Percentiles rank a stretch among this genome's conserved stretches.
These are phyloP conservation scores for Diglossa cyanea DNA, from an alignment of 2,797 vertebrate genomes.

Conservation along the genomic window DNA sequence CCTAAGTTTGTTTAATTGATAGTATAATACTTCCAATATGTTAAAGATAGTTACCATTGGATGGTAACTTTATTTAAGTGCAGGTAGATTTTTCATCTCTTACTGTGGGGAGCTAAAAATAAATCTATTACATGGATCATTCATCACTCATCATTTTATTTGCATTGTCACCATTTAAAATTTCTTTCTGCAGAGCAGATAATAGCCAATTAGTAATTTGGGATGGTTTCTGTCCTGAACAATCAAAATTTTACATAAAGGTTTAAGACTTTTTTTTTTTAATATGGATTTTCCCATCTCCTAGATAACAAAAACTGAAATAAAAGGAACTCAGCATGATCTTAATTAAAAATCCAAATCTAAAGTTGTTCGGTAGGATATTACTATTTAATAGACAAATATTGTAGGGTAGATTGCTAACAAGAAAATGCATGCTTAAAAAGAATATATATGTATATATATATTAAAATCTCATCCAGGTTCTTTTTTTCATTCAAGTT, in stretches of 20 bases:
- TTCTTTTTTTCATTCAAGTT: background rate
- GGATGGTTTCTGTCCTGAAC: background rate
- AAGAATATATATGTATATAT: too few relatives aligned
- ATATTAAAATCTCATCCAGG: background rate
- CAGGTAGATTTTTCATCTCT: background rate
- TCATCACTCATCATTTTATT: background rate
- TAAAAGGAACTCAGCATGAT: background rate
- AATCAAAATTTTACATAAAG: background rate
- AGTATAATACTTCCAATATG: background rate
- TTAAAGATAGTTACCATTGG: background rate
- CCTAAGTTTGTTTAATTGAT: background rate
- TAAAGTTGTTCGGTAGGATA: fast-evolving
- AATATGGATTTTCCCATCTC: background rate
- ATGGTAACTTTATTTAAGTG: background rate
- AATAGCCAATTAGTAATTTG: background rate
- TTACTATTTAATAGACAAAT: background rate
- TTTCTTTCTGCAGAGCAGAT: background rate
- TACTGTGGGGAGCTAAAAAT: background rate
- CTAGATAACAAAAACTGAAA: background rate
- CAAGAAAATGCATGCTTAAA: background rate
- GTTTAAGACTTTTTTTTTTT: background rate
- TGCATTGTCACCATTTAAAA: background rate
- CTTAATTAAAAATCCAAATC: background rate
- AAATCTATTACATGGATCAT: background rate
- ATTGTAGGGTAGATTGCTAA: background rate